Evolutionary conservation across 2,797 vertebrate species (phyloP), one percentile per base, ranked within the genome.

Genomic region (Tachyglossus aculeatus): DNA sequence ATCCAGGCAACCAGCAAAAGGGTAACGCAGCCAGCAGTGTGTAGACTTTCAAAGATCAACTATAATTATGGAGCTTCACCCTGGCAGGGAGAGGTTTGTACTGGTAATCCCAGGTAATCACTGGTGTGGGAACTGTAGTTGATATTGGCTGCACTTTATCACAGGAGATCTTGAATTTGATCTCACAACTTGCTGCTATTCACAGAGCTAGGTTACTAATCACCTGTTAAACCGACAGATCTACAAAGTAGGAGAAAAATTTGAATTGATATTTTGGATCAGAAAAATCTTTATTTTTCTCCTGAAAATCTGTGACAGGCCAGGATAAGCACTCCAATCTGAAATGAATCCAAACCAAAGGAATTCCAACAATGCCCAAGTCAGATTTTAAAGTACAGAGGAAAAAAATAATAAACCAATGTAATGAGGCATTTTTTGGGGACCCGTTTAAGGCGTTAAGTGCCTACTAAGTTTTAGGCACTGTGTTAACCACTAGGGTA

Each of bases 31-130:
- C 14, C 45, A 76, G 56, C 75, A 43, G 8, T 64, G 55, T 67
- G 61, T 21, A 78, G n/a, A 51, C 58, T 77, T 77, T 71, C 64
- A 80, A 67, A 82, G 66, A 54, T 64, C 72, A 64, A 21, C 47
- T 51, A 67, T 81, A 85, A 84, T 80, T 84, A 74, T 32, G 0
- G 9, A 67, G 47, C 55, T 69, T 61, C 77, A 75, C 64, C 40
- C 58, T 66, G 43, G 47, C 52, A 1, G 5, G 59, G 19, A 79
- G 52, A 60, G 45, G 48, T 39, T 57, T 53, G 38, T n/a, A 65
- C n/a, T n/a, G n/a, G 55, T 71, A 77, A 66, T 76, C 60, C 29
- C 39, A 40, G 44, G 50, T 76, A 86, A 80, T 80, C 50, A 62
- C 33, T 47, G 55, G 43, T 40, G 76, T 63, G 67, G 48, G 81